Evolutionary conservation across 2,888 invertebrate species (phyloP).

Genomic region (Hirtodrosophila histrioides): DNA sequence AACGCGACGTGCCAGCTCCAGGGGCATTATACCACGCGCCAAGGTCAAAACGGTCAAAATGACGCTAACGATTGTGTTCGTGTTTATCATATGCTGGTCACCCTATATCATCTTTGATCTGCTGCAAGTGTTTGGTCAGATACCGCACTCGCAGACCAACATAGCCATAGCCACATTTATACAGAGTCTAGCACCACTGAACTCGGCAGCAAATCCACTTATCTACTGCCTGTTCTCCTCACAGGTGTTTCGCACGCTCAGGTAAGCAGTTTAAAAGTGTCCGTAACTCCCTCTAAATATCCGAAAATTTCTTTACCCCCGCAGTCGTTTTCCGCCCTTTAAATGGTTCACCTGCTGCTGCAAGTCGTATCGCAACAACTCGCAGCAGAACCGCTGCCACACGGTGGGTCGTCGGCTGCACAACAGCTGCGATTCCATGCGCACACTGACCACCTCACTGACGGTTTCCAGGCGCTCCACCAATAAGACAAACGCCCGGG

Average conservation of each 20-base stretch:
- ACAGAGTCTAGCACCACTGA: conserved; percentile 95
- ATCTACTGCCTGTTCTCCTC: conserved; percentile 97
- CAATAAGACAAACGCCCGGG: conserved; percentile 79
- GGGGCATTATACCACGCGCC: conserved; percentile 96
- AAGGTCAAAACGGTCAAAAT: conserved; percentile 99
- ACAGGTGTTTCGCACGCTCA: conserved; percentile 92
- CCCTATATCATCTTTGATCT: conserved; percentile 97
- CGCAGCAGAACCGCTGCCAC: conserved; percentile 81
- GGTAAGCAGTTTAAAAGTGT: conserved; percentile 86
- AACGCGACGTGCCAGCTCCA: conserved; percentile 92
- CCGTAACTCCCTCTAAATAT: conserved; percentile 9
- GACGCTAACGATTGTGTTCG: conserved; percentile 98
- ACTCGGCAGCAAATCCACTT: conserved; percentile 96
- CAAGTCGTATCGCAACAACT: conserved; percentile 80
- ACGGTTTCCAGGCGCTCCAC: conserved; percentile 83
- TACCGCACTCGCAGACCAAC: conserved; percentile 91
- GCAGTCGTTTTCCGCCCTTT: conserved; percentile 87
- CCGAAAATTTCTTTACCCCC: background rate
- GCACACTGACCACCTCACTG: conserved; percentile 84
- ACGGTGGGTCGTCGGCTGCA: conserved; percentile 83
- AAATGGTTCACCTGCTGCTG: conserved; percentile 88
- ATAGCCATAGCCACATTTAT: conserved; percentile 95
- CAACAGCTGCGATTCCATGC: conserved; percentile 84
- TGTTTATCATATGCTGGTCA: conserved; percentile 97
- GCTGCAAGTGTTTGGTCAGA: conserved; percentile 93